These are phyloP conservation scores for Zaprionus ornatus DNA, from an alignment of 1,140 invertebrate species.

Conservation along the genomic window DNA sequence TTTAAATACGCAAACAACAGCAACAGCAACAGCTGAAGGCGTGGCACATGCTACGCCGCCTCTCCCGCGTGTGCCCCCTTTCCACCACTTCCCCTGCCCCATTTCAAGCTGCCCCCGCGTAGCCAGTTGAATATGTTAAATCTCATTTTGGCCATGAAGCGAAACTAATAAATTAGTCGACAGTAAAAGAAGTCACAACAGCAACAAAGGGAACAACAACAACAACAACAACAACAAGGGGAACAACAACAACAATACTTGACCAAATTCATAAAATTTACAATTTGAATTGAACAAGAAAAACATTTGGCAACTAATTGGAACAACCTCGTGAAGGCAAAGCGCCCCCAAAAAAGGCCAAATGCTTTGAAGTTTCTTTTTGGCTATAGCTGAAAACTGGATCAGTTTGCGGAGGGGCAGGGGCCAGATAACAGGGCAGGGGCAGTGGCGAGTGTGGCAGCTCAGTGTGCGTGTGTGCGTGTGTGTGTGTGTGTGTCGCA, in stretches of 20 bases:
- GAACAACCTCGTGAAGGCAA: constrained; percentile 20
- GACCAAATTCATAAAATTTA: constrained; percentile 36
- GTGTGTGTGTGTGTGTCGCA: constrained; percentile 8
- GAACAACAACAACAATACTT: constrained; percentile 17
- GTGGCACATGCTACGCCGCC: background rate
- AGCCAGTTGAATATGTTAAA: constrained; percentile 27
- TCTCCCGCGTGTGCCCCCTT: background rate
- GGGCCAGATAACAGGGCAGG: background rate
- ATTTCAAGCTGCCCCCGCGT: background rate
- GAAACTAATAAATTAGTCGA: constrained; percentile 40
- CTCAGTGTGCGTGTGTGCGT: background rate
- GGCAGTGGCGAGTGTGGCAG: background rate
- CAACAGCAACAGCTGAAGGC: background rate
- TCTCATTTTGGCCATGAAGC: constrained; percentile 26
- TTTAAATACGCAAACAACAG: constrained; percentile 6
- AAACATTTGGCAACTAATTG: constrained; percentile 52
- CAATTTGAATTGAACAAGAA: constrained; percentile 41
- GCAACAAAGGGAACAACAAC: background rate
- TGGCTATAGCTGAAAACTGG: constrained; percentile 33
- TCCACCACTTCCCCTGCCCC: background rate
- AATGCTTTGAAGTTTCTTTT: constrained; percentile 37
- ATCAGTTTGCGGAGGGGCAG: background rate
- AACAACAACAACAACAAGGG: background rate
- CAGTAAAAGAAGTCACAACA: background rate
- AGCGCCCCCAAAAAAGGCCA: constrained; percentile 29